Base-by-base conservation (phyloP, 2,797 vertebrate genomes). In the Enteromius viviparus region DNA sequence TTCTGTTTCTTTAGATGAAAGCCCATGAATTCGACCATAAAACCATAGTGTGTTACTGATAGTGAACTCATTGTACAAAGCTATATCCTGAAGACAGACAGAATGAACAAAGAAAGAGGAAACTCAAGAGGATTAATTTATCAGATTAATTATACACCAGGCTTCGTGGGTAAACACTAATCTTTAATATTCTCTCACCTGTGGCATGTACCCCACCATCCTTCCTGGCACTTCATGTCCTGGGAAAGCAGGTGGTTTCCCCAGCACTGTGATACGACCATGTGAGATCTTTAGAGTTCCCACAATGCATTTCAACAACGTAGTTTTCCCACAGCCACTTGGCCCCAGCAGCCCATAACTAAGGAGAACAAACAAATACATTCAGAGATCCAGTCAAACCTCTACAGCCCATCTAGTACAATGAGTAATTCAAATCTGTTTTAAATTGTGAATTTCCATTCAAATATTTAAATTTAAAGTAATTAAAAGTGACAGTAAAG, bases 121-220 rank as follows among this genome's bases (percentile, higher is more conserved):
- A 17, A 80, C 60, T 49, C 23, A 65, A 17, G 19, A 58, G 53
- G 15, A 68, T 42, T 53, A 1, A 19, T 12, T 60, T 40, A 51
- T 51, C 23, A 3, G 12, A 62, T 69, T 29, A 69, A 37, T 55
- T 23, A 32, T 15, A 11, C 19, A 9, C 34, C 14, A 29, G 15
- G 6, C 34, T 40, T 64, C 21, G 5, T 9, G 1, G 23, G 17
- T 55, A 45, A 5, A 47, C 11, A 23, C 17, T 83, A 85, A 53
- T 7, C 45, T 71, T 29, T 37, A n/a, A 14, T 62, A 23, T 77
- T 68, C 23, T 23, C 66, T 81, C 85, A 96, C 95, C 93, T 96
- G 95, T 2, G 95, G 95, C 95, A 96, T 96, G 91, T 95, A 96
- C 69, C 95, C 95, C 0, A 96, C 94, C 94, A 93, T 95, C 89